Conservation (phyloP, 1,140 invertebrate genomes). For the Zaprionus ornatus region DNA sequence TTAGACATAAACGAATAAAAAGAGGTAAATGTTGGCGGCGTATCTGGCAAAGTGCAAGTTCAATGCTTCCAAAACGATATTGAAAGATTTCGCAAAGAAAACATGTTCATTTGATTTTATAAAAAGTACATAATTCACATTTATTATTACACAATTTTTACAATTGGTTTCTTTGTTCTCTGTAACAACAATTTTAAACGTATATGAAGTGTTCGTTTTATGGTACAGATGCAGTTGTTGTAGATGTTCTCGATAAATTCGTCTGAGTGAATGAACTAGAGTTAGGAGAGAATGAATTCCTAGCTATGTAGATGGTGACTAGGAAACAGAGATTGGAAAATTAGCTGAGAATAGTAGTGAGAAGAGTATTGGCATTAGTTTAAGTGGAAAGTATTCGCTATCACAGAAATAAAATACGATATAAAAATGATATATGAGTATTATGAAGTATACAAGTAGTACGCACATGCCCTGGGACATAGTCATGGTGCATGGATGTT, state of each 20-base stretch:
- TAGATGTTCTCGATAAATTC: conserved; percentile 63
- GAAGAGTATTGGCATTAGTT: conserved; percentile 24
- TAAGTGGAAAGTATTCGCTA: conserved; percentile 71
- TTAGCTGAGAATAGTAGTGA: conserved; percentile 1
- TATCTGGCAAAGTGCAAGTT: conserved; percentile 58
- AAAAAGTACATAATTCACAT: conserved; percentile 82
- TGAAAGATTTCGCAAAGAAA: conserved; percentile 30
- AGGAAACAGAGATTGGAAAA: conserved; percentile 46
- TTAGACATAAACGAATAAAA: conserved; percentile 49
- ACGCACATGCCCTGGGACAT: neutral
- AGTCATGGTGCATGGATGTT: conserved; percentile 11
- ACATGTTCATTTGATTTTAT: conserved; percentile 70
- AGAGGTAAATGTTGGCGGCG: conserved; percentile 10
- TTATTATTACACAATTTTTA: conserved; percentile 79
- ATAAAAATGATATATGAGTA: conserved; percentile 62
- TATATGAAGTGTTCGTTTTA: conserved; percentile 40
- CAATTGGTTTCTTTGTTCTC: conserved; percentile 64
- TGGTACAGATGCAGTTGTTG: conserved; percentile 36
- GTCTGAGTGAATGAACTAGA: conserved; percentile 64
- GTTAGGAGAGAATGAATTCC: conserved; percentile 37
- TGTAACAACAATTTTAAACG: conserved; percentile 61
- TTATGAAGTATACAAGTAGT: conserved; percentile 55
- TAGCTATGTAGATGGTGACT: conserved; percentile 67
- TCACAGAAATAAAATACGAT: conserved; percentile 79
- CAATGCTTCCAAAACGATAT: conserved; percentile 61